A percentile compares a stretch with the other conserved stretches of the same genome.
Evolutionary conservation across 2,888 invertebrate genomes (phyloP).

Genomic region (Troilus luridus): DNA sequence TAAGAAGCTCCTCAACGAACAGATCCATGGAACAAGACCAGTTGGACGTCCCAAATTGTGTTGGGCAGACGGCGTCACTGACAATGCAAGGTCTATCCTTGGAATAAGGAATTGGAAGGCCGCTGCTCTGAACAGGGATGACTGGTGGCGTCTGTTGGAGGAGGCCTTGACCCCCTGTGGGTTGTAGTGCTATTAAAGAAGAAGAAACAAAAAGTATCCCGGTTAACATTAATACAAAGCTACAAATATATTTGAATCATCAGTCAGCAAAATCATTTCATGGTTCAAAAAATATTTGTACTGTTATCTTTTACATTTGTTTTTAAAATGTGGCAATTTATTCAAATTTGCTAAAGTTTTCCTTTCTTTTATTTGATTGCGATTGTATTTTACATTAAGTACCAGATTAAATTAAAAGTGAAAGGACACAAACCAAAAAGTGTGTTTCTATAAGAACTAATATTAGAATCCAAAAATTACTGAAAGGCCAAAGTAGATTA

Average conservation of each 20-base stretch:
- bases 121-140: too few species aligned
- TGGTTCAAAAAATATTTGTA: not conserved
- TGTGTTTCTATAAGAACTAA: not conserved
- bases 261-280: not conserved
- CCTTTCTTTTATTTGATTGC: not conserved
- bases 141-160: too few species aligned
- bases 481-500: not conserved
- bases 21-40: too few species aligned
- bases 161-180: too few species aligned
- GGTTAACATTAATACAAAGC: too few species aligned
- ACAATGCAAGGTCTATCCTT: too few species aligned
- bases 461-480: not conserved
- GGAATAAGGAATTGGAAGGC: too few species aligned
- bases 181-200: too few species aligned
- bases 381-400: not conserved
- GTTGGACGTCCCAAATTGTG: too few species aligned
- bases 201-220: too few species aligned
- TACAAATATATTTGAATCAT: not conserved
- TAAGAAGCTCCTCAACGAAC: too few species aligned
- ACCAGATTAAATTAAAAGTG: not conserved
- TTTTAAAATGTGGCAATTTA: not conserved
- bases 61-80: too few species aligned
- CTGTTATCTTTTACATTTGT: not conserved
- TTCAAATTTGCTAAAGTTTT: not conserved
- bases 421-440: not conserved